Base-by-base conservation (phyloP, 2,113 vertebrate genomes). In the Aldabrachelys gigantea region DNA sequence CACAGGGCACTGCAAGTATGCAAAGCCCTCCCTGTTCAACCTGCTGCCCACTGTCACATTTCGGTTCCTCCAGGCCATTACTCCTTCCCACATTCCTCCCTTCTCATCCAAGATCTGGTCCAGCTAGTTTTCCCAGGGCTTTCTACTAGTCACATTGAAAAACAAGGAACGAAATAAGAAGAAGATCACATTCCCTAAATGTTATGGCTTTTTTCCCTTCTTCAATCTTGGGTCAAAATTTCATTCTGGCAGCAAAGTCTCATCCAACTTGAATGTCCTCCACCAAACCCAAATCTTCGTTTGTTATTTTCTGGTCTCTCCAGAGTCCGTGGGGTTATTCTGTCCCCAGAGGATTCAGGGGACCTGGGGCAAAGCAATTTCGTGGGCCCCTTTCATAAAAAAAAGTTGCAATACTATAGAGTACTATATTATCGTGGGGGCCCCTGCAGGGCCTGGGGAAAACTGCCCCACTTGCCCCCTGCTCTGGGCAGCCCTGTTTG, bases 201-300 rank as follows among this genome's bases (percentile, higher is more conserved):
- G 50, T 50, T 50, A 50, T 50, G 50, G 50, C 50, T 50, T 50
- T 50, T 50, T 50, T 2, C 95, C 96, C 96, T 96, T 96, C 97
- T 96, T 95, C 97, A 97, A 94, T 97, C 96, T 89, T 94, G 96
- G 97, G 94, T 97, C 96, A 94, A 96, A 94, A 96, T 97, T 96
- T 96, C 95, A 97, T 97, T 95, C 96, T 95, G 94, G 97, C 94
- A 95, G 94, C 94, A 97, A 96, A 97, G 88, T 95, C 95, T 93
- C 96, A 95, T 94, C 97, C 97, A 95, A 93, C 96, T 97, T 96
- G 95, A 88, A 96, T 94, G 94, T 96, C 96, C 97, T 96, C 93
- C 96, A 95, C 97, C 95, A 96, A 96, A 96, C 93, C 93, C 44
- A 97, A 94, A 38, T 22, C 35, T 10, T 92, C 88, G 91, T 95